Percentiles rank a stretch among this genome's conserved stretches.
Conservation (phyloP, 2,888 invertebrate genomes). For the Dicranocentrus wangi region DNA sequence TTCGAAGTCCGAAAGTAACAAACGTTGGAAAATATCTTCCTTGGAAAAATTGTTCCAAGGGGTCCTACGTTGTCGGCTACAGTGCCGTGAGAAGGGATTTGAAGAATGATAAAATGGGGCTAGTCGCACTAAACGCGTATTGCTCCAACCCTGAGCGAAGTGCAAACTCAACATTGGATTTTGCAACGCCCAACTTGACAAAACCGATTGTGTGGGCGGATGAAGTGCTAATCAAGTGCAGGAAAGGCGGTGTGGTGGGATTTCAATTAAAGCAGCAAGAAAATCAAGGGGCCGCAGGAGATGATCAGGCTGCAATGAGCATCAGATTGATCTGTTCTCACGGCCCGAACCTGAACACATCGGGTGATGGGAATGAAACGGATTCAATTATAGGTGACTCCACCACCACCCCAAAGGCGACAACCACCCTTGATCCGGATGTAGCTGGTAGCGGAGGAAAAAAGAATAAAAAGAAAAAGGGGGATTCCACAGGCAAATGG, state of each 20-base stretch:
- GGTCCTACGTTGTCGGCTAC: not conserved
- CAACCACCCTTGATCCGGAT: not conserved
- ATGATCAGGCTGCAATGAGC: not conserved
- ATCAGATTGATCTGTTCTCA: not conserved
- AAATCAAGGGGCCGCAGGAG: not conserved
- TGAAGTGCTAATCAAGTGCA: not conserved
- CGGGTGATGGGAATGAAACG: not conserved
- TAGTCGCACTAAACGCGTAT: not conserved
- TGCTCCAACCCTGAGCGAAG: not conserved
- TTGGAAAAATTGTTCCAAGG: not conserved
- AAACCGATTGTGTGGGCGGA: not conserved
- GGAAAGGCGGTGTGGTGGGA: not conserved
- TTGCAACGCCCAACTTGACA: not conserved
- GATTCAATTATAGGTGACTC: too few relatives aligned
- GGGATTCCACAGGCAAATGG: not conserved
- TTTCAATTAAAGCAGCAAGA: not conserved
- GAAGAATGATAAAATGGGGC: not conserved
- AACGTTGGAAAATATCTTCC: not conserved
- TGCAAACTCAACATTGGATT: not conserved
- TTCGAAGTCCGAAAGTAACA: not conserved
- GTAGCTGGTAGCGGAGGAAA: not conserved
- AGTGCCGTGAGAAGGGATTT: not conserved
- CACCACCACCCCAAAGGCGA: too few relatives aligned
- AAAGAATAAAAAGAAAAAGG: not conserved
- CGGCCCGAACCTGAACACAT: not conserved